These are phyloP conservation scores for Danio tinwini DNA, from an alignment of 2,797 vertebrate species.

Conservation along the genomic window DNA sequence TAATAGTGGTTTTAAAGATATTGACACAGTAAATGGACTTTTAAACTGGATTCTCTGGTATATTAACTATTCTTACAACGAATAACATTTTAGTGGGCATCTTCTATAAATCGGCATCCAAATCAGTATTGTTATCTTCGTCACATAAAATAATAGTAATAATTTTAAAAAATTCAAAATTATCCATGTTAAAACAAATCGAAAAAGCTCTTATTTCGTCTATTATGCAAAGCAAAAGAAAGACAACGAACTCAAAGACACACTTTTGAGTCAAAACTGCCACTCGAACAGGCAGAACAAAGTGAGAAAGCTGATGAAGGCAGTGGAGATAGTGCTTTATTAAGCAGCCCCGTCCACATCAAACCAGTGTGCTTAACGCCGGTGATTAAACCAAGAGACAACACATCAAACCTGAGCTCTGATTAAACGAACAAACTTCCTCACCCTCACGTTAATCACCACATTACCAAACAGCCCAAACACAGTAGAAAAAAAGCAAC, in stretches of 20 bases:
- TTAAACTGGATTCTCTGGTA: no score
- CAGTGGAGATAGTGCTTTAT: constrained; percentile 77
- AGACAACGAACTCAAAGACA: constrained; percentile 24
- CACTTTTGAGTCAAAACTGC: constrained; percentile 58
- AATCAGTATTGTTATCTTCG: no score
- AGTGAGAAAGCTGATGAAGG: constrained; percentile 79
- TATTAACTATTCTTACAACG: no score
- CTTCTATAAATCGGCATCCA: no score
- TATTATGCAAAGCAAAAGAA: neutral
- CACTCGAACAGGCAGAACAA: constrained; percentile 62
- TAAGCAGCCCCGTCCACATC: constrained; percentile 81
- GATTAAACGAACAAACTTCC: constrained; percentile 74
- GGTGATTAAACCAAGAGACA: constrained; percentile 81
- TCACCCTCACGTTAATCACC: constrained; percentile 75
- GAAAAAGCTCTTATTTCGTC: neutral
- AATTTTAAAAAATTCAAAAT: no score
- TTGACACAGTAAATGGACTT: no score
- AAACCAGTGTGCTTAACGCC: constrained; percentile 74
- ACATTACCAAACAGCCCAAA: constrained; percentile 64
- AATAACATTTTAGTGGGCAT: no score
- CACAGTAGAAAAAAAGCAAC: constrained; percentile 54
- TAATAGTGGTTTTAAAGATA: no score
- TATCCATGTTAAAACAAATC: neutral
- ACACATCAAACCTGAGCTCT: constrained; percentile 80
- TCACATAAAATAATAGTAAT: no score